These are phyloP conservation scores for Morpho deidamia DNA, from an alignment of 2,888 invertebrate genomes.

Conservation along the genomic window DNA sequence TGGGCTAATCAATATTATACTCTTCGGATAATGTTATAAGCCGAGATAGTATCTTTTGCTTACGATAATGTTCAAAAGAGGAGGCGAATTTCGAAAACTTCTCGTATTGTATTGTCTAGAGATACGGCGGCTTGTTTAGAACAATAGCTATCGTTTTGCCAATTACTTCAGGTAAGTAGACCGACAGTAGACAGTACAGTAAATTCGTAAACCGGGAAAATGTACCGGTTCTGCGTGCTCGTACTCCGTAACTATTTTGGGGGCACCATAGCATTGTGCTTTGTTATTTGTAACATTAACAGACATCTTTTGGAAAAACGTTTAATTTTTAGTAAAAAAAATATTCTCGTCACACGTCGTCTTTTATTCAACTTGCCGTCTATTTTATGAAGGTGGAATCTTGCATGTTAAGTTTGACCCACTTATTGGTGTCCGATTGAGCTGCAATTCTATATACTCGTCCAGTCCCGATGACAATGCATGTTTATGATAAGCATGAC, in stretches of 20 bases:
- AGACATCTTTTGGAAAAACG: no score
- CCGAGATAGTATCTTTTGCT: background rate
- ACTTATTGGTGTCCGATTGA: no score
- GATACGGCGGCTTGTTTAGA: slow-evolving; percentile 49
- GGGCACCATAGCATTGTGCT: background rate
- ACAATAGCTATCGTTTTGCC: slow-evolving; percentile 41
- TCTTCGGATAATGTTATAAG: no score
- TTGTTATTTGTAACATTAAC: background rate
- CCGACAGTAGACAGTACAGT: slow-evolving; percentile 19
- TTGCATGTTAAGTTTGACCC: no score
- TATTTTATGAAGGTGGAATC: no score
- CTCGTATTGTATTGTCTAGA: background rate
- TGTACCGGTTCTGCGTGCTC: slow-evolving; percentile 17
- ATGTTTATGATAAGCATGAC: no score
- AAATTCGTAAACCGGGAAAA: slow-evolving; percentile 35
- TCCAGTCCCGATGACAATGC: no score
- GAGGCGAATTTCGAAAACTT: background rate
- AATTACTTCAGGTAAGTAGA: slow-evolving; percentile 27
- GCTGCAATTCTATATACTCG: no score
- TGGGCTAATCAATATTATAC: no score
- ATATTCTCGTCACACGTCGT: no score
- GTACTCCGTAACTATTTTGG: slow-evolving; percentile 14
- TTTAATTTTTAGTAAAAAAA: no score
- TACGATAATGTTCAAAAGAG: background rate
- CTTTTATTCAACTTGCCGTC: no score